A percentile compares a stretch with the other conserved stretches of the same genome.
Conservation (phyloP, 2,113 vertebrate genomes). For the Psilopsiagon aurifrons region DNA sequence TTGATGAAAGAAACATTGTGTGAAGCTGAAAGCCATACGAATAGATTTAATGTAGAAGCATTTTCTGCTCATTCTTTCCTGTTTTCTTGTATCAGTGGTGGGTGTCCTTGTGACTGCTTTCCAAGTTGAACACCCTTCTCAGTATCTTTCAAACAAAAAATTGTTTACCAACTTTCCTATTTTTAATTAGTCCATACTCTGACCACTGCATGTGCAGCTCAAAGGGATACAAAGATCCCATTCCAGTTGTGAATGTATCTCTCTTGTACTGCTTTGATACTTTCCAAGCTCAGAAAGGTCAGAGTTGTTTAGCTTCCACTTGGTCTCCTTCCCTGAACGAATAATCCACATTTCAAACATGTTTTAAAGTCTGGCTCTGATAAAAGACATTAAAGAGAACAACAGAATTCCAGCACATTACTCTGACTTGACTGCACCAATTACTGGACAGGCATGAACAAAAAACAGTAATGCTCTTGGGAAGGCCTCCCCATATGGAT, state of each 20-base stretch:
- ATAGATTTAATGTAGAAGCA: neutral
- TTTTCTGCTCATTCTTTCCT: neutral
- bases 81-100: neutral
- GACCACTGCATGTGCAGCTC: neutral
- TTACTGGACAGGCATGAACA: conserved; percentile 47
- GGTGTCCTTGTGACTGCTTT: neutral
- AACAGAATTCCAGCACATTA: conserved; percentile 38
- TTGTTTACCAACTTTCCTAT: neutral
- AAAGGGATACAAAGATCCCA: neutral
- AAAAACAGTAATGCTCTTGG: conserved; percentile 43
- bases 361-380: conserved; percentile 49
- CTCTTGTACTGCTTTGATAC: neutral
- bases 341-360: conserved; percentile 57
- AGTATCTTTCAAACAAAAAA: neutral
- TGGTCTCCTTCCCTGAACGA: conserved; percentile 53
- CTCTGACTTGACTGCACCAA: conserved; percentile 47
- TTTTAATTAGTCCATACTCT: neutral
- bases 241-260: neutral
- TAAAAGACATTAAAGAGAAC: conserved; percentile 46
- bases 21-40: neutral
- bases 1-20: neutral
- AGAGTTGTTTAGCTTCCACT: conserved; percentile 58
- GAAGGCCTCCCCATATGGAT: conserved; percentile 36
- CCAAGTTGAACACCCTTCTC: neutral
- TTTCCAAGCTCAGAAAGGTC: conserved; percentile 17